A percentile compares a stretch with the other conserved stretches of the same genome.
phyloP scores from a whole-genome alignment of 2,888 invertebrate species.

The Standfussiana lucernea region DNA sequence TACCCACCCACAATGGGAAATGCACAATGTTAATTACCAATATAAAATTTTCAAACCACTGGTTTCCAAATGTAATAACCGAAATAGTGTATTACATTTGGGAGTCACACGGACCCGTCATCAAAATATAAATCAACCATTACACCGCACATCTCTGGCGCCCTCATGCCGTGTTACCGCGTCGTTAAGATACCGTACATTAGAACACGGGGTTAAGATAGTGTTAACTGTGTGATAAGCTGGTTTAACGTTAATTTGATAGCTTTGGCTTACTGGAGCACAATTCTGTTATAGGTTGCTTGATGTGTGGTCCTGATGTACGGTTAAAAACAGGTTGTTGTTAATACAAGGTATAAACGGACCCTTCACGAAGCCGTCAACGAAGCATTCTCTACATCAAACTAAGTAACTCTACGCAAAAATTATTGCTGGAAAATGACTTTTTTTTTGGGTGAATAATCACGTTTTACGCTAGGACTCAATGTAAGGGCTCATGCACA shows the following conservation, averaged over 20 bases:
- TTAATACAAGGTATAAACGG: too few species aligned
- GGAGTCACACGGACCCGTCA: constrained; percentile 12
- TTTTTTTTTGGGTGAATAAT: too few species aligned
- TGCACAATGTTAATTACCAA: not conserved
- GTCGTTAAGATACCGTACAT: constrained; percentile 65
- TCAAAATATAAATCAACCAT: constrained; percentile 45
- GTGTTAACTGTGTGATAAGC: constrained; percentile 53
- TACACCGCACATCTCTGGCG: constrained; percentile 54
- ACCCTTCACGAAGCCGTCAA: too few species aligned
- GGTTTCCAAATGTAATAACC: not conserved
- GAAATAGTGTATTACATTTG: too few species aligned
- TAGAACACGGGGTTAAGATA: constrained; percentile 35
- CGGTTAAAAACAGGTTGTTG: not conserved
- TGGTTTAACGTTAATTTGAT: constrained; percentile 55
- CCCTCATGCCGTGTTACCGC: constrained; percentile 63
- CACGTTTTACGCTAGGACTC: too few species aligned
- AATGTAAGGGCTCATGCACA: too few species aligned
- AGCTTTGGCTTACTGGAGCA: constrained; percentile 17
- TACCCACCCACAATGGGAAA: too few species aligned
- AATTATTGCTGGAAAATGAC: too few species aligned
- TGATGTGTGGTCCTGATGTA: constrained; percentile 33
- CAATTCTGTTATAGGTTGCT: not conserved
- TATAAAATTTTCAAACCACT: not conserved
- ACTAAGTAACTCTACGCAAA: too few species aligned
- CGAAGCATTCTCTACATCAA: too few species aligned